A percentile compares a stretch with the other conserved stretches of the same genome.
Conservation (phyloP, 2,797 vertebrate genomes). For the Gymnopithys bicolor region DNA sequence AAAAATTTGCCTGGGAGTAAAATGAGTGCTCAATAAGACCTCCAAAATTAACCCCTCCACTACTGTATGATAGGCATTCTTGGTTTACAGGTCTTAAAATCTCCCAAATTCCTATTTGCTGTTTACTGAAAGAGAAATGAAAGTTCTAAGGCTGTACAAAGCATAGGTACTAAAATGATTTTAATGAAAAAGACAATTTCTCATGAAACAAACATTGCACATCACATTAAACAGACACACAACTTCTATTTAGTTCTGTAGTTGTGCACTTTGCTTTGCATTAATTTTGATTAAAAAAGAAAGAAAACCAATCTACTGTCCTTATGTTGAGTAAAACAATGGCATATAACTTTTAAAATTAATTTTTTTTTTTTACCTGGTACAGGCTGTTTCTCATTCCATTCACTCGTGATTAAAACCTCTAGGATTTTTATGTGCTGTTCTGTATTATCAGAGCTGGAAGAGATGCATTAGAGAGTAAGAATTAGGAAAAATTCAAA, state of each 20-base stretch:
- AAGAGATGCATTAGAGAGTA: conserved; percentile 10
- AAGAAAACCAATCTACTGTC: neutral
- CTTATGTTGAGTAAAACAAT: neutral
- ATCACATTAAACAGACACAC: neutral
- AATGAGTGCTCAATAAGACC: neutral
- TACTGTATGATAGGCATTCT: neutral
- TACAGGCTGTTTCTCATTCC: conserved; percentile 89
- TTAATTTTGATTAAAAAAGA: neutral
- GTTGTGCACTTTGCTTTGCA: neutral
- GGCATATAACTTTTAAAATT: neutral
- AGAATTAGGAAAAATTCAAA: neutral
- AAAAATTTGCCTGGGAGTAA: neutral
- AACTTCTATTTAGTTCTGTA: neutral
- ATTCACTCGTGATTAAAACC: conserved; percentile 91
- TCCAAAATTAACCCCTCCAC: neutral
- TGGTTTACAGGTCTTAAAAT: neutral
- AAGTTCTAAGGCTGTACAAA: neutral
- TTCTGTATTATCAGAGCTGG: conserved; percentile 92
- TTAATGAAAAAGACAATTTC: neutral
- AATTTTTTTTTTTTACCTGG: conserved; percentile 82
- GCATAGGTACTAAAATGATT: neutral
- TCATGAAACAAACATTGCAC: neutral
- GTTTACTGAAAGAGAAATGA: neutral
- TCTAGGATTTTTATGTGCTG: conserved; percentile 90
- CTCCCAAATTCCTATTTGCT: neutral